These are phyloP conservation scores for Anodontia alba DNA, from an alignment of 2,888 invertebrate genomes.

Conservation along the genomic window DNA sequence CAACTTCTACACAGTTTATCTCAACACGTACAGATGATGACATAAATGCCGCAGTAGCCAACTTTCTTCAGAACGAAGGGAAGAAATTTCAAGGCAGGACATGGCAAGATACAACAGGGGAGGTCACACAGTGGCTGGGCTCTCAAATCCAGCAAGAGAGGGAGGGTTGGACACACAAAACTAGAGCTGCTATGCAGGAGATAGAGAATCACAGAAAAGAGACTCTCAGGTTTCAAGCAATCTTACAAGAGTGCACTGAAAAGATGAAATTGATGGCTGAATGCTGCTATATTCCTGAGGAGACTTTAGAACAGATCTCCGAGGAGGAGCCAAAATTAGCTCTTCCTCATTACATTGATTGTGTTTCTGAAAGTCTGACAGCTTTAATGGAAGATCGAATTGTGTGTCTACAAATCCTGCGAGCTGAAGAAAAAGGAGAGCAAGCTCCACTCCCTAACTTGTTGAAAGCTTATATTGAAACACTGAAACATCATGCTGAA, in stretches of 20 bases:
- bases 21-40: conserved; percentile 70
- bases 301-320: conserved; percentile 54
- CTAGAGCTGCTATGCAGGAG: conserved; percentile 78
- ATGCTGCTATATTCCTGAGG: conserved; percentile 65
- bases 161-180: conserved; percentile 78
- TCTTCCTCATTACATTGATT: conserved; percentile 70
- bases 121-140: conserved; percentile 74
- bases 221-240: conserved; percentile 64
- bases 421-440: conserved; percentile 52
- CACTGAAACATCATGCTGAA: conserved; percentile 55
- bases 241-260: conserved; percentile 64
- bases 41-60: conserved; percentile 68
- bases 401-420: conserved; percentile 70
- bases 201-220: conserved; percentile 75
- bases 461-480: conserved; percentile 52
- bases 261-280: conserved; percentile 67
- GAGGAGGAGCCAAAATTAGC: conserved; percentile 60
- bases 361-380: conserved; percentile 69
- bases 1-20: conserved; percentile 68
- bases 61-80: conserved; percentile 69
- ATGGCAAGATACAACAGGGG: conserved; percentile 68
- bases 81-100: conserved; percentile 62
- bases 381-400: conserved; percentile 72
- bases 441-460: conserved; percentile 43
- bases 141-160: conserved; percentile 77